Evolutionary conservation across 2,888 invertebrate species (phyloP).

Genomic region (Parapristionchus giblindavisi): DNA sequence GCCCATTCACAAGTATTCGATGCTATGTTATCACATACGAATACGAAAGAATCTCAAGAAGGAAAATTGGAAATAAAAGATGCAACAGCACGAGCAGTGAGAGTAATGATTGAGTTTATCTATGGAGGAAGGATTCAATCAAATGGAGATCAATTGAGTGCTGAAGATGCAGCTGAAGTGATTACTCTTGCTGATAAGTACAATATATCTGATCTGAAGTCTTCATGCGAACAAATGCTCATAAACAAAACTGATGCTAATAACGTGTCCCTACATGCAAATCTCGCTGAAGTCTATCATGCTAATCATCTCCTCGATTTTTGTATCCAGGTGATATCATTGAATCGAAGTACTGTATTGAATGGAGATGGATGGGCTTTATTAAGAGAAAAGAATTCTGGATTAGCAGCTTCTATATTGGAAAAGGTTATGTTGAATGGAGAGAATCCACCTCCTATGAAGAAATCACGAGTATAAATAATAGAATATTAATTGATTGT

Average conservation of each 20-base stretch:
- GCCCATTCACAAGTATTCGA: conserved; percentile 68
- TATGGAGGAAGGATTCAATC: conserved; percentile 57
- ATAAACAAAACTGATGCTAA: conserved; percentile 48
- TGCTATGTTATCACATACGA: conserved; percentile 64
- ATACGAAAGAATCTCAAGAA: conserved; percentile 49
- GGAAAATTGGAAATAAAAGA: conserved; percentile 54
- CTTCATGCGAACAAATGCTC: conserved; percentile 61
- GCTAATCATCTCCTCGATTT: conserved; percentile 60
- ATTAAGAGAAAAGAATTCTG: conserved; percentile 83
- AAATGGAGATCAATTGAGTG: too few species aligned
- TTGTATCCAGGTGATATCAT: conserved; percentile 48
- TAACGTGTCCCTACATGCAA: conserved; percentile 63
- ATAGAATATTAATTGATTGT: background rate
- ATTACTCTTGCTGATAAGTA: conserved; percentile 69
- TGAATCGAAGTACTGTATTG: conserved; percentile 44
- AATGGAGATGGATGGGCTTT: conserved; percentile 78
- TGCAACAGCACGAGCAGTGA: conserved; percentile 55
- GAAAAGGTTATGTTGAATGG: conserved; percentile 57
- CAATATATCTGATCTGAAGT: conserved; percentile 63
- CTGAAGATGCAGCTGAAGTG: too few species aligned
- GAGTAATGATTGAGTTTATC: conserved; percentile 62
- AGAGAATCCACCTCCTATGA: background rate
- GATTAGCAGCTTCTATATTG: conserved; percentile 59
- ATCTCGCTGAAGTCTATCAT: conserved; percentile 61
- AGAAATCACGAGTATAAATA: conserved; percentile 6